Base-by-base conservation (phyloP, 2,888 invertebrate species). In the Aleiodes alternator region DNA sequence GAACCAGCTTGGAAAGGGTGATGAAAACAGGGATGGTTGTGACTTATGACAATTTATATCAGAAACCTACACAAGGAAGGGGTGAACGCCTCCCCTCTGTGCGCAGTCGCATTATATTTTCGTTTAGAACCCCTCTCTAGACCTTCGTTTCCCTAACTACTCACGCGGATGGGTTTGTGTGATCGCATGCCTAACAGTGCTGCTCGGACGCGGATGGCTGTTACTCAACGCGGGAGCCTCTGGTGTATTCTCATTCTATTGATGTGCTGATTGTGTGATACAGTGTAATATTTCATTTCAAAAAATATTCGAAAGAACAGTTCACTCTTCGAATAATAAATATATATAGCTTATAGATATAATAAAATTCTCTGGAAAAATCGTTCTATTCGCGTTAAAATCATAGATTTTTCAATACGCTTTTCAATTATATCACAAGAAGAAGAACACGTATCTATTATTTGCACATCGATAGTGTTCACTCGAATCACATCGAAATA, bases 151-250 rank as follows among this genome's bases (percentile, higher is more conserved):
- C 66, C 51, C 16, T 71, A 72, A 73, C 76, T 72, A 34, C 74
- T 68, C 61, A 68, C 75, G 31, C 76, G 71, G 70, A 70, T 53
- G 73, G 78, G 79, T 80, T 69, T 78, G 43, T 75, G 78, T 51
- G 34, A 48, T 72, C 69, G 76, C 68, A 73, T 73, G 78, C 73
- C 76, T 31, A 69, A 78, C 81, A 81, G 81, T 81, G 79, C 78
- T 70, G 64, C 75, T 80, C 79, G 80, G 81, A 78, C 80, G 78
- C 80, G 74, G 80, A 78, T 80, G 79, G 78, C 78, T 76, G 77
- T 73, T 79, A 76, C 80, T 78, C 64, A 69, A 68, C 70, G 68
- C 75, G 66, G 8, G 31, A 31, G 43, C 57, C 69, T 31, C 69
- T 51, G 9, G 43, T 59, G 34, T 61, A 29, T 31, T 50, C 51